Evolutionary conservation across 2,888 invertebrate genomes (phyloP).

Genomic region (Gymnosoma rotundatum): DNA sequence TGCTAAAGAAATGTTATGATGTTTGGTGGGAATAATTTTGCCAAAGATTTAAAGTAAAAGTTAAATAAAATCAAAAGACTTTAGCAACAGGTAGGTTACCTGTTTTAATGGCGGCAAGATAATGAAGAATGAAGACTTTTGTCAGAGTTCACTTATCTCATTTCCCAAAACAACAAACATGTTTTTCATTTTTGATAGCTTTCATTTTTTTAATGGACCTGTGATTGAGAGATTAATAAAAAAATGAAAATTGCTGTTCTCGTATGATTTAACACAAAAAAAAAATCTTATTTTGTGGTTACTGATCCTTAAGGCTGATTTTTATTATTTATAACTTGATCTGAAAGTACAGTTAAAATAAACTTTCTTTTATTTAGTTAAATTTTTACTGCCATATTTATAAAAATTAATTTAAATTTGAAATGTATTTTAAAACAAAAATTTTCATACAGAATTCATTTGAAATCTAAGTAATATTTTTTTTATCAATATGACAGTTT

Average conservation of each 20-base stretch:
- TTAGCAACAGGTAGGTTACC: conserved; percentile 19
- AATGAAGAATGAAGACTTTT: neutral
- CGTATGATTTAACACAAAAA: conserved; percentile 12
- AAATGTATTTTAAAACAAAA: no score
- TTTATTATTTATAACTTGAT: conserved; percentile 43
- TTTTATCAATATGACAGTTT: no score
- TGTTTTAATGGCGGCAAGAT: conserved; percentile 20
- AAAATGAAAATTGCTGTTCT: conserved; percentile 36
- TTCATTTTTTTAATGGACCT: conserved; percentile 45
- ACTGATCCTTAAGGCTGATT: conserved; percentile 35
- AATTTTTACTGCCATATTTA: conserved; percentile 1
- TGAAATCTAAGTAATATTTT: no score
- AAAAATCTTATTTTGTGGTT: neutral
- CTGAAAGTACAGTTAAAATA: conserved; percentile 45
- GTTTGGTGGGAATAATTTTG: conserved; percentile 63
- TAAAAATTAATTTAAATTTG: no score
- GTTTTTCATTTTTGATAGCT: conserved; percentile 44
- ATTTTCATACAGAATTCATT: no score
- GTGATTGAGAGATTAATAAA: conserved; percentile 51
- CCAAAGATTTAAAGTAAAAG: conserved; percentile 55
- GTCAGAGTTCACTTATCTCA: neutral
- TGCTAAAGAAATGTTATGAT: conserved; percentile 25
- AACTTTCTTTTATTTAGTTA: conserved; percentile 46
- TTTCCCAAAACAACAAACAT: conserved; percentile 31
- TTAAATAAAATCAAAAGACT: conserved; percentile 48